Percentiles rank a stretch among this genome's conserved stretches.
Conservation (phyloP, 1,140 invertebrate genomes). For the Chionoecetes opilio region DNA sequence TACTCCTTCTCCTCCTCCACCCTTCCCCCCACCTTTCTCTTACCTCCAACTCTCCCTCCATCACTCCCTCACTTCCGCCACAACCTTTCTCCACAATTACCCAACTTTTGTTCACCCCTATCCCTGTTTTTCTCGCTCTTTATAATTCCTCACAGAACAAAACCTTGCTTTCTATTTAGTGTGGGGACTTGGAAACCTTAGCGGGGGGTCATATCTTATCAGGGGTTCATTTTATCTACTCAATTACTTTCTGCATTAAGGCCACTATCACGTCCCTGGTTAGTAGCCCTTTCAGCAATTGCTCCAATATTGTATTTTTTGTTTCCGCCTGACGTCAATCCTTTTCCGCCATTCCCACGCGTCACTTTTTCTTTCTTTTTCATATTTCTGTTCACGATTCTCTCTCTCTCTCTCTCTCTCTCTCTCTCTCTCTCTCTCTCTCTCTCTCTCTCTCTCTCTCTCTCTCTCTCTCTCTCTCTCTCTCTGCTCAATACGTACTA, state of each 20-base stretch:
- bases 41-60: not conserved
- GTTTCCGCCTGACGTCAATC: too few relatives aligned
- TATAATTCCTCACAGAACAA: not conserved
- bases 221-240: too few relatives aligned
- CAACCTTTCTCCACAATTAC: not conserved
- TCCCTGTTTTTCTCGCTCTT: not conserved
- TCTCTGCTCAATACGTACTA: not conserved
- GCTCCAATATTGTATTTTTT: too few relatives aligned
- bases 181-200: too few relatives aligned
- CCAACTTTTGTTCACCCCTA: not conserved
- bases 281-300: too few relatives aligned
- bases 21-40: not conserved
- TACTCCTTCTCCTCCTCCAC: not conserved
- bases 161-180: too few relatives aligned
- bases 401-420: constrained; percentile 24
- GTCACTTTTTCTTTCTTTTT: not conserved
- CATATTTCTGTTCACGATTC: not conserved
- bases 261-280: too few relatives aligned
- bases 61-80: not conserved
- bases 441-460: constrained; percentile 27
- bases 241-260: too few relatives aligned
- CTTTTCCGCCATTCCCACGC: too few relatives aligned
- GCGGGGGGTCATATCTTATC: too few relatives aligned
- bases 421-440: constrained; percentile 27
- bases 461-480: not conserved